Conservation (phyloP, 2,797 vertebrate genomes). For the Neopelma chrysocephalum region DNA sequence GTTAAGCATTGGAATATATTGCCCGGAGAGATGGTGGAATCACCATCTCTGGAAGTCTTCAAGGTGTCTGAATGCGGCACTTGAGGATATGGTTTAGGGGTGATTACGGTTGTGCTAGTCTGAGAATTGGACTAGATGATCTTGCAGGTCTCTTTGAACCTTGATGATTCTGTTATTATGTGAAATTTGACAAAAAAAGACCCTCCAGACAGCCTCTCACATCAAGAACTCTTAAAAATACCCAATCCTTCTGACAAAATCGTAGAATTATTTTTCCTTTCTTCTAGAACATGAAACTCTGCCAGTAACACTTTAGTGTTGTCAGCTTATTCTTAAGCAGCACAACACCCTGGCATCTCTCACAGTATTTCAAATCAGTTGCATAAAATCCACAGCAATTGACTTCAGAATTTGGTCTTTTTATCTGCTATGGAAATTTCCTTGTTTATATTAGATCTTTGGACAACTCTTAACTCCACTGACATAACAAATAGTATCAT, state of each 20-base stretch:
- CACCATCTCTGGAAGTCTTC: neutral
- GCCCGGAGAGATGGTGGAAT: neutral
- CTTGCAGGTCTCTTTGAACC: neutral
- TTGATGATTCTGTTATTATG: neutral
- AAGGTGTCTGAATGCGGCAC: neutral
- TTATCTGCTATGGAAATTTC: neutral
- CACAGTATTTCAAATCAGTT: neutral
- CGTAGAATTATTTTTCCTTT: neutral
- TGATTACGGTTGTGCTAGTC: neutral
- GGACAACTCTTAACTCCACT: neutral
- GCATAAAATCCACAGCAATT: neutral
- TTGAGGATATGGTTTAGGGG: neutral
- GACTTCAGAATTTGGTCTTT: neutral
- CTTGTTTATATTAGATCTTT: neutral
- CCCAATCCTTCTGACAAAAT: neutral
- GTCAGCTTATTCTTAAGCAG: neutral
- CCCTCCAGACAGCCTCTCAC: neutral
- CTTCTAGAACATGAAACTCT: neutral
- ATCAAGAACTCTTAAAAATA: neutral
- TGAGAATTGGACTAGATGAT: neutral
- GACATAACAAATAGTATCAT: neutral
- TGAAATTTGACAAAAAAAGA: neutral
- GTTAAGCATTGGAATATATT: neutral
- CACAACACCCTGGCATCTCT: neutral
- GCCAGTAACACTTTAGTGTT: neutral